These are phyloP conservation scores for Actinopyga echinites DNA, from an alignment of 53 echinoderm and acorn worm species.

Conservation along the genomic window DNA sequence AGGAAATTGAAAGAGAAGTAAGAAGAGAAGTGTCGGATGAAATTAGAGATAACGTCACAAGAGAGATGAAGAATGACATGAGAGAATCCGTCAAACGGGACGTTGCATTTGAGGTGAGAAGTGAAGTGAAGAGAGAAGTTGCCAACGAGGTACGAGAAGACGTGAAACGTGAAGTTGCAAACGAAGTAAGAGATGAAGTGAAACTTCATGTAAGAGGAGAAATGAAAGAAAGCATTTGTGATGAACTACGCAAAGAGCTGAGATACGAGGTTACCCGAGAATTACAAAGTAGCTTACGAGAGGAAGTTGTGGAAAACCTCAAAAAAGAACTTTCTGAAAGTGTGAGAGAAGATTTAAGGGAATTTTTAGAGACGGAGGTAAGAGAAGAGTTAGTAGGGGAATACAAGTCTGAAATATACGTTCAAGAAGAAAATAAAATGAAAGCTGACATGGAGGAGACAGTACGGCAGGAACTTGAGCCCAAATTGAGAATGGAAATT, in stretches of 20 bases:
- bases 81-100: slow-evolving; percentile 24
- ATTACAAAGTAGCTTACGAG: not conserved
- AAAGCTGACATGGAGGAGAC: slow-evolving; percentile 3
- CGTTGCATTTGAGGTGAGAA: slow-evolving; percentile 15
- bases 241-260: not conserved
- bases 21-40: not conserved
- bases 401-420: not conserved
- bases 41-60: not conserved
- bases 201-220: slow-evolving; percentile 9
- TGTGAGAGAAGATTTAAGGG: not conserved
- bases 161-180: slow-evolving; percentile 15
- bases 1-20: not conserved
- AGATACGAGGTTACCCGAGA: not conserved
- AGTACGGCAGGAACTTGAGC: slow-evolving; percentile 14
- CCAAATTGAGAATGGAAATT: slow-evolving; percentile 15
- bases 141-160: slow-evolving; percentile 19
- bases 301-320: not conserved
- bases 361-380: not conserved
- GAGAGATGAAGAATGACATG: slow-evolving; percentile 16
- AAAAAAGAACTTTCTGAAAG: not conserved
- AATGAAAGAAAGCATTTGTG: not conserved
- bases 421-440: slow-evolving; percentile 26
- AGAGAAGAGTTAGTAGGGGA: not conserved
- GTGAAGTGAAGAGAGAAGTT: slow-evolving; percentile 31
- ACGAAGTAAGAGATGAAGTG: slow-evolving; percentile 33